Conservation (phyloP, 1,140 invertebrate species). For the Heliconius nattereri region DNA sequence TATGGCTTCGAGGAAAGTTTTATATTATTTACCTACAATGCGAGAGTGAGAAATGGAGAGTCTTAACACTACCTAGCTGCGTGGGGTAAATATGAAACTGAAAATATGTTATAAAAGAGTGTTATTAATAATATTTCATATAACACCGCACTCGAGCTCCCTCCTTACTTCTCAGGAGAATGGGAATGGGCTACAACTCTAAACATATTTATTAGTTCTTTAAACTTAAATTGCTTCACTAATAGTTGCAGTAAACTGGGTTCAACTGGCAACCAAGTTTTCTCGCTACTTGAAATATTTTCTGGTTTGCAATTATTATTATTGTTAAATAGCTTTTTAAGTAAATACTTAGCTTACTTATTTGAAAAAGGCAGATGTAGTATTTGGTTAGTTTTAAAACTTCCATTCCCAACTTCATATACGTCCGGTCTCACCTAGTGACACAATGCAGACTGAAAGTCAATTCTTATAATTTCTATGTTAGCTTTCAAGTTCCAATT, state of each 20-base stretch:
- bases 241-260: constrained; percentile 3
- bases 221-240: constrained; percentile 12
- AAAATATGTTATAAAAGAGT: no score
- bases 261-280: constrained; percentile 3
- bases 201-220: constrained; percentile 16
- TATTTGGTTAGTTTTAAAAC: no score
- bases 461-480: no score
- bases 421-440: no score
- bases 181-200: background rate
- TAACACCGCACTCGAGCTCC: background rate
- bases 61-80: no score
- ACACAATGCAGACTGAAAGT: no score
- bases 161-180: background rate
- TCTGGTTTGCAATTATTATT: background rate
- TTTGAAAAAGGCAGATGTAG: background rate
- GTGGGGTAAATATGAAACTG: no score
- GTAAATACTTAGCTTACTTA: background rate
- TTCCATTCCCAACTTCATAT: no score
- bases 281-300: background rate
- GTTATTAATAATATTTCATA: no score
- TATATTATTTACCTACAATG: background rate
- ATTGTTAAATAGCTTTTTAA: no score
- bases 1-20: background rate
- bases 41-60: no score
- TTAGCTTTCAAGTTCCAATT: no score